Percentiles rank a stretch among this genome's conserved stretches.
Conservation (phyloP, 1,140 invertebrate species). For the Olivierus martensii region DNA sequence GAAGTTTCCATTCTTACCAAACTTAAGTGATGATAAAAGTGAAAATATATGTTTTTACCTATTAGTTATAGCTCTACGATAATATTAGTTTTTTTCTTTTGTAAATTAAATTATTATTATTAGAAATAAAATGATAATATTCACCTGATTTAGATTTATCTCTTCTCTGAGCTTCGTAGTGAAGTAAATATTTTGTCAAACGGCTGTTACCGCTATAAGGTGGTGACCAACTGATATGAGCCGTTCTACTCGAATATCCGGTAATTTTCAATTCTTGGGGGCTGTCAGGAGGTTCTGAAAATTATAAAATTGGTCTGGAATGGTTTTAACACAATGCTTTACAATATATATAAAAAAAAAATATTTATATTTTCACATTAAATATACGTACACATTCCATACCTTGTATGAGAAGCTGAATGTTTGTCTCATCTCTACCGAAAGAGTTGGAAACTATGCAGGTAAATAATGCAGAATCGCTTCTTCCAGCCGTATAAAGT, state of each 20-base stretch:
- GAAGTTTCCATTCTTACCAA: no score
- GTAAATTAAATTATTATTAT: no score
- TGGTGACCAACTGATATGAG: constrained; percentile 26
- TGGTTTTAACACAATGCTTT: no score
- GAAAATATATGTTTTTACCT: no score
- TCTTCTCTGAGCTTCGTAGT: constrained; percentile 29
- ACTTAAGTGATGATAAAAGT: no score
- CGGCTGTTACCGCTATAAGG: constrained; percentile 32
- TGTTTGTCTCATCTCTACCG: constrained; percentile 31
- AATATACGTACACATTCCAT: not conserved
- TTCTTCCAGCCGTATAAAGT: constrained; percentile 25
- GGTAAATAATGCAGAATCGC: constrained; percentile 34
- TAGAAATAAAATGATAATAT: no score
- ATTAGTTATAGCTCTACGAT: no score
- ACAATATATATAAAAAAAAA: not conserved
- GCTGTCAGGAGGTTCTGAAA: constrained; percentile 30
- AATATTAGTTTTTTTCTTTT: no score
- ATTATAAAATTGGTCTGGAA: not conserved
- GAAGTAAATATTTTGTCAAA: constrained; percentile 23
- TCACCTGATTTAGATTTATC: no score
- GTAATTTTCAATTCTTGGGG: constrained; percentile 25
- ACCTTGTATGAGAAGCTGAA: constrained; percentile 36
- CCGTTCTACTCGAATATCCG: constrained; percentile 23
- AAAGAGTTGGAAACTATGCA: constrained; percentile 31
- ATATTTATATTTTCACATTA: not conserved